These are phyloP conservation scores for Agrotis ipsilon DNA, from an alignment of 2,888 invertebrate species.

Conservation along the genomic window DNA sequence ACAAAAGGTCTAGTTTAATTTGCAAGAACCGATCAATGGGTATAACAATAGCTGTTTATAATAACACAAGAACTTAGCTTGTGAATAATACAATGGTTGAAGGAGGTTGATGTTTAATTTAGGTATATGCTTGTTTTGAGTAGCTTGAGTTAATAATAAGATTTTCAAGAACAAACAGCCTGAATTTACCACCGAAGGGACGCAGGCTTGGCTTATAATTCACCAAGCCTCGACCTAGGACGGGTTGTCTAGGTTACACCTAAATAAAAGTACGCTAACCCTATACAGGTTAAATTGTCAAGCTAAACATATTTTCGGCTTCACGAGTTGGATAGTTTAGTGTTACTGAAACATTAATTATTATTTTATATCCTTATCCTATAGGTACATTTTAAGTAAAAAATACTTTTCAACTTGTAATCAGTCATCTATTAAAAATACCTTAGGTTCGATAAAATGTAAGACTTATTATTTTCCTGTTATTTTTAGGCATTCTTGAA, in stretches of 20 bases:
- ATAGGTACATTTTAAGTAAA: not conserved
- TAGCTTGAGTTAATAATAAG: not conserved
- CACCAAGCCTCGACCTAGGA: not conserved
- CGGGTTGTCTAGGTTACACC: not conserved
- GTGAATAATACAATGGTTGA: constrained; percentile 40
- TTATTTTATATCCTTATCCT: too few relatives aligned
- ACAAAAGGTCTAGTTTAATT: constrained; percentile 54
- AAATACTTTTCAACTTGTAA: constrained; percentile 11
- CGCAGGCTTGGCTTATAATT: not conserved
- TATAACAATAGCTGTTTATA: constrained; percentile 57
- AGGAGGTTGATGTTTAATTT: constrained; percentile 37
- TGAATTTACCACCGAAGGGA: not conserved
- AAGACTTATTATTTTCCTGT: constrained; percentile 27
- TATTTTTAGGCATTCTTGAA: constrained; percentile 12
- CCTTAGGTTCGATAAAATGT: constrained; percentile 14
- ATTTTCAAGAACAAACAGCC: too few relatives aligned
- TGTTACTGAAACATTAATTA: too few relatives aligned
- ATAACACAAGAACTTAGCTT: constrained; percentile 35
- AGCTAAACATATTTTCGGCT: too few relatives aligned
- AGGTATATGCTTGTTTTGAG: constrained; percentile 15
- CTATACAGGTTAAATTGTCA: too few relatives aligned
- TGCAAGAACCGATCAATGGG: constrained; percentile 40
- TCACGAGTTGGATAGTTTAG: too few relatives aligned
- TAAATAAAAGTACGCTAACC: not conserved
- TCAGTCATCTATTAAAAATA: constrained; percentile 19